These are phyloP conservation scores for Butorides virescens DNA, from an alignment of 2,113 vertebrate species.

Conservation along the genomic window DNA sequence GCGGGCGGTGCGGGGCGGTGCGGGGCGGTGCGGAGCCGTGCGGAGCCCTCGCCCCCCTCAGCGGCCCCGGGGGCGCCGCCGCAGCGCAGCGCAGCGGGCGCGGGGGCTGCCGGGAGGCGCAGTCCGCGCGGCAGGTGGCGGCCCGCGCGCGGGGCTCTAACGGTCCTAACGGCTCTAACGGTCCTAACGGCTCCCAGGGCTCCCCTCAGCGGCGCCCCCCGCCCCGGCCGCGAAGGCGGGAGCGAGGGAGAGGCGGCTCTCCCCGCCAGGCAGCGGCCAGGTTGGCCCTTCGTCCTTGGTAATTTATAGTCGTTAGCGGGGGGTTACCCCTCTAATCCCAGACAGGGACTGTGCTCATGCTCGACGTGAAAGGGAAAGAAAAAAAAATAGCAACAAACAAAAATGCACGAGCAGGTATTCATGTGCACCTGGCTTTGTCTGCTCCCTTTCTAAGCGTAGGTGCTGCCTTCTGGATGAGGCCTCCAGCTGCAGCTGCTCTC, in stretches of 20 bases:
- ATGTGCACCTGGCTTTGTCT: background rate
- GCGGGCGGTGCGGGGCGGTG: background rate
- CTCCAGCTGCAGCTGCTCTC: background rate
- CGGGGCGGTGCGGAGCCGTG: background rate
- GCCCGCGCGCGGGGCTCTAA: background rate
- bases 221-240: background rate
- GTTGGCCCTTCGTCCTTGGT: no score
- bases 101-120: slow-evolving; percentile 26
- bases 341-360: no score
- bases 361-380: no score
- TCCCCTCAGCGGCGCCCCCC: background rate
- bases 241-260: no score
- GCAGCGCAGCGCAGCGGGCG: background rate
- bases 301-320: no score
- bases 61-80: background rate
- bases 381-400: no score
- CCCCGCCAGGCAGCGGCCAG: background rate
- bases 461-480: background rate
- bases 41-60: background rate
- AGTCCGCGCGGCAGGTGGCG: background rate
- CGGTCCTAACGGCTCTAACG: background rate
- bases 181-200: background rate
- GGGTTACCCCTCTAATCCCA: background rate
- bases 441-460: accelerated
- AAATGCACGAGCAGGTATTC: accelerated